Percentiles rank a stretch among this genome's conserved stretches.
Evolutionary conservation across 2,888 invertebrate species (phyloP).

Genomic region (Cephus pygmeus): DNA sequence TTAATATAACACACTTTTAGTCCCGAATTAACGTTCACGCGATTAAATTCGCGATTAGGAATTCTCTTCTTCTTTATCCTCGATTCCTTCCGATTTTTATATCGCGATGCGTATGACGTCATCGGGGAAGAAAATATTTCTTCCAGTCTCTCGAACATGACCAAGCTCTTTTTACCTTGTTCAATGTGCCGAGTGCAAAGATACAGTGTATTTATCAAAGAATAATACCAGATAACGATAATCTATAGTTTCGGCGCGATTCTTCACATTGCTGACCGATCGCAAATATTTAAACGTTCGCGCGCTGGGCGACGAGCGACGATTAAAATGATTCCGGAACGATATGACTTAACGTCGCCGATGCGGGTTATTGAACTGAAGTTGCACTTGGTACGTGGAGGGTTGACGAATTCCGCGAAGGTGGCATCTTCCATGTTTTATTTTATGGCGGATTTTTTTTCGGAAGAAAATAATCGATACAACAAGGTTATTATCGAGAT

Average conservation of each 20-base stretch:
- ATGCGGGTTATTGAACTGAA: neutral
- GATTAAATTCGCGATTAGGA: neutral
- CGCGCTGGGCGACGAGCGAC: neutral
- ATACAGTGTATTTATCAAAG: neutral
- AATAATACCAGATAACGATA: neutral
- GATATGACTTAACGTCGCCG: neutral
- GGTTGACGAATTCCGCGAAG: neutral
- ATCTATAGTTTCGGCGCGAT: neutral
- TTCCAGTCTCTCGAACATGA: neutral
- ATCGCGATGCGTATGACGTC: neutral
- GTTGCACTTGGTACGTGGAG: neutral
- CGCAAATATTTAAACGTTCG: neutral
- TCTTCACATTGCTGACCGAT: neutral
- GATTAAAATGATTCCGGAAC: neutral
- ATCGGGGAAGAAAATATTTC: neutral
- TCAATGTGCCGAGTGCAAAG: neutral
- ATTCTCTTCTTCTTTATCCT: neutral
- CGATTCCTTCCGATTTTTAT: neutral
- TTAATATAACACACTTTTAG: neutral
- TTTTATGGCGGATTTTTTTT: neutral
- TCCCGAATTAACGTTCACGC: neutral
- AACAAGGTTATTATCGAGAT: neutral
- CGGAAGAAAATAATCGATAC: neutral
- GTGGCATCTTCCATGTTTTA: neutral
- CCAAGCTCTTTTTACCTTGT: neutral